Conservation (phyloP, 2,797 vertebrate genomes). For the Sandelia bainsii region DNA sequence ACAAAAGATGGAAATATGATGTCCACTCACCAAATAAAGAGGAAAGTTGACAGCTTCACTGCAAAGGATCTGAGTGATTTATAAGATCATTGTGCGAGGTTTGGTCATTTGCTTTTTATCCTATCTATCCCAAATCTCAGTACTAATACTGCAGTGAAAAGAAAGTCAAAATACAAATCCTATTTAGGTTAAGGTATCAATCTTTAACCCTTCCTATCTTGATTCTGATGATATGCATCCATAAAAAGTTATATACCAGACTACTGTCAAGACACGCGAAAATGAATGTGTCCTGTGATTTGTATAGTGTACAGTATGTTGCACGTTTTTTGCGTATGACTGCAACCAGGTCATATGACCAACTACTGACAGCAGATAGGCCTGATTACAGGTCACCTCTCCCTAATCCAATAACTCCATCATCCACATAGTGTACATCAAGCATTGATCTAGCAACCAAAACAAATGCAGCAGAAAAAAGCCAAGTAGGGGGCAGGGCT, state of each 20-base stretch:
- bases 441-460: slow-evolving; percentile 34
- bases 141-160: not conserved
- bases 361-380: slow-evolving; percentile 50
- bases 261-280: no score
- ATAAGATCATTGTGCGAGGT: slow-evolving; percentile 18
- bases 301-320: slow-evolving; percentile 12
- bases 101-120: slow-evolving; percentile 4
- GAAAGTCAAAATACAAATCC: not conserved
- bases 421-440: slow-evolving; percentile 51
- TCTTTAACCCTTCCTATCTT: not conserved
- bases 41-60: not conserved
- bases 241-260: not conserved
- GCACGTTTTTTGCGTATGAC: slow-evolving; percentile 33
- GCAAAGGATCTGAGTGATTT: slow-evolving; percentile 15
- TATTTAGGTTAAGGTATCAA: not conserved
- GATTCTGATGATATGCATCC: slow-evolving; percentile 4
- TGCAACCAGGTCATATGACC: slow-evolving; percentile 65
- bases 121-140: not conserved
- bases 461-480: slow-evolving; percentile 35
- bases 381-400: slow-evolving; percentile 57
- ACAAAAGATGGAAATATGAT: slow-evolving; percentile 46
- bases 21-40: not conserved
- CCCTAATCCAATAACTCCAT: slow-evolving; percentile 74
- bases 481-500: not conserved
- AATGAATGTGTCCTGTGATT: not conserved